Percentiles rank a stretch among this genome's conserved stretches.
Conservation (phyloP, 2,797 vertebrate genomes). For the Takifugu ocellatus region DNA sequence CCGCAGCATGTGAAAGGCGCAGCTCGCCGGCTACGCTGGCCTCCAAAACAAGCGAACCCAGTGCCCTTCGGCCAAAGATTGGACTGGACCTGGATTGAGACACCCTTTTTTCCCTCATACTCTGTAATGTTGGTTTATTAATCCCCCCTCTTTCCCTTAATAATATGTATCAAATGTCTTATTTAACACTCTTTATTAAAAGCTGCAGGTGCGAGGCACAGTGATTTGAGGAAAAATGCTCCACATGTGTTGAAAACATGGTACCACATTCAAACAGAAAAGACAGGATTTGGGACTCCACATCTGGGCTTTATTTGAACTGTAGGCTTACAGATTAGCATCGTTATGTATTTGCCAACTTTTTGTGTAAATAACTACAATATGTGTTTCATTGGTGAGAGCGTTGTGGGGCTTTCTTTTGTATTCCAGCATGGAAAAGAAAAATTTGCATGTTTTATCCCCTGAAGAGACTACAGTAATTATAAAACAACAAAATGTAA, state of each 20-base stretch:
- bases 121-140: not conserved
- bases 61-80: too few species aligned
- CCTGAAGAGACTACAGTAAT: constrained; percentile 44
- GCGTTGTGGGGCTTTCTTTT: not conserved
- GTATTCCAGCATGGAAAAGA: constrained; percentile 1
- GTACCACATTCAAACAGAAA: constrained; percentile 20
- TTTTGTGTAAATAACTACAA: constrained; percentile 7
- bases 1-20: too few species aligned
- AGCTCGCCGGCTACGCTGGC: too few species aligned
- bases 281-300: constrained; percentile 52
- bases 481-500: constrained; percentile 40
- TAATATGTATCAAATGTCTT: not conserved
- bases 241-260: constrained; percentile 7
- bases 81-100: not conserved
- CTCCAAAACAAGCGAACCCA: too few species aligned
- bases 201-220: not conserved
- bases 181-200: not conserved
- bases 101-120: not conserved
- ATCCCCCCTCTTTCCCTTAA: not conserved
- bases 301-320: constrained; percentile 61
- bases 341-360: constrained; percentile 13
- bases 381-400: not conserved
- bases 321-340: constrained; percentile 49
- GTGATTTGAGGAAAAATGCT: not conserved
- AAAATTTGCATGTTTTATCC: constrained; percentile 21